Percentiles rank a stretch among this genome's conserved stretches.
Conservation (phyloP, 2,797 vertebrate genomes). For the Squalus acanthias region DNA sequence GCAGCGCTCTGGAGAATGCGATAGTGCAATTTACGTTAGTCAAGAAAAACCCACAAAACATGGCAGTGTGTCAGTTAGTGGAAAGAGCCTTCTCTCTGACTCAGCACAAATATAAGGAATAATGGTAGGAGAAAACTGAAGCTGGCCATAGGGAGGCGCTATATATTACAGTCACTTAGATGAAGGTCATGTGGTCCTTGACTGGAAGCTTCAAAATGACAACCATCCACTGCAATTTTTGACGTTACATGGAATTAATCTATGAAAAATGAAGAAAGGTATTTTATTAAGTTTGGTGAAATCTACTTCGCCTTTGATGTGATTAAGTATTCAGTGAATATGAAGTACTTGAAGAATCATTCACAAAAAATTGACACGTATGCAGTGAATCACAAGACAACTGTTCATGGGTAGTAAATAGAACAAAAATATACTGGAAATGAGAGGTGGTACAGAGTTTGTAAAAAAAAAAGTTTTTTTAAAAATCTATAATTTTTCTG, state of each 20-base stretch:
- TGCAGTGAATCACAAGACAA: background rate
- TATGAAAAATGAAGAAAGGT: background rate
- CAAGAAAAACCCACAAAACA: background rate
- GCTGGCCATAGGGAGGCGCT: background rate
- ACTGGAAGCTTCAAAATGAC: background rate
- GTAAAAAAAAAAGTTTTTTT: background rate
- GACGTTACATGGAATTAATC: background rate
- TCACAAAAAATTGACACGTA: background rate
- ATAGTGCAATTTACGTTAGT: background rate
- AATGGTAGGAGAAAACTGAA: background rate
- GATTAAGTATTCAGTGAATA: background rate
- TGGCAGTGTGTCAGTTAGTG: background rate
- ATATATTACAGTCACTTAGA: background rate
- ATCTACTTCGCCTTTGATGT: background rate
- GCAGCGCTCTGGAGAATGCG: background rate
- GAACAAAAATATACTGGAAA: background rate
- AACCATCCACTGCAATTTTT: background rate
- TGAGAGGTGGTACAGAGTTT: background rate
- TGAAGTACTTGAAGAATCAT: background rate
- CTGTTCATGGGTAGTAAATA: background rate
- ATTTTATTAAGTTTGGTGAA: background rate
- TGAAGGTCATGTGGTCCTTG: background rate
- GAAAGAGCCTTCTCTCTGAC: background rate
- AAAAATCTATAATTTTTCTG: background rate
- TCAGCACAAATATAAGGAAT: background rate